A percentile compares a stretch with the other conserved stretches of the same genome.
Evolutionary conservation across 2,888 invertebrate species (phyloP).

Genomic region (Labia minor): DNA sequence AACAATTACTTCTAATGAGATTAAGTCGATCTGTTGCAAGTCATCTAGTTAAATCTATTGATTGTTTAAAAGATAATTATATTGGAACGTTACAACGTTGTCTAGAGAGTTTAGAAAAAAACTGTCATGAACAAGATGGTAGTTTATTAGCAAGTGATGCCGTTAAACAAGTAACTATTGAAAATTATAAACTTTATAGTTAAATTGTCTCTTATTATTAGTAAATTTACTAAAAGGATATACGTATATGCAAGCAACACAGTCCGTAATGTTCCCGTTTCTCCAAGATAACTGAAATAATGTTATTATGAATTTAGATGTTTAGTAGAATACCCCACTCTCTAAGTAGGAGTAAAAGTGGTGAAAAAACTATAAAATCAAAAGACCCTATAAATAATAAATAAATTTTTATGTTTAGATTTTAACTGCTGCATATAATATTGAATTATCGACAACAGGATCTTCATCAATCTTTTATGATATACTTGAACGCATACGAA

Average conservation of each 20-base stretch:
- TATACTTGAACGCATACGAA: conserved; percentile 54
- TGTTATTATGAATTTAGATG: too few species aligned
- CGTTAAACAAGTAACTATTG: conserved; percentile 51
- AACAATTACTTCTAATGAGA: conserved; percentile 60
- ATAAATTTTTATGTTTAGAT: conserved; percentile 35
- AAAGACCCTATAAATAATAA: too few species aligned
- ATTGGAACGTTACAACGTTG: conserved; percentile 74
- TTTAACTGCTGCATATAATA: conserved; percentile 59
- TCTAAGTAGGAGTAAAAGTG: too few species aligned
- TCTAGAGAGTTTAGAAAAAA: conserved; percentile 51
- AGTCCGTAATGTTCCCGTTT: too few species aligned
- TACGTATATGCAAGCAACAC: too few species aligned
- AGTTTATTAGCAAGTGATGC: conserved; percentile 56
- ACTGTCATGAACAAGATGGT: conserved; percentile 42
- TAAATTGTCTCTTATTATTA: too few species aligned
- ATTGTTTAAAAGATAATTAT: conserved; percentile 70
- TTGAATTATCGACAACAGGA: conserved; percentile 54
- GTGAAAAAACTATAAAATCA: too few species aligned
- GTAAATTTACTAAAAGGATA: too few species aligned
- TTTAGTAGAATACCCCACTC: too few species aligned
- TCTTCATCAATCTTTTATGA: conserved; percentile 52
- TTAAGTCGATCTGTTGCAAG: conserved; percentile 67
- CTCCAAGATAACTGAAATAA: too few species aligned
- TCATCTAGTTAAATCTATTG: conserved; percentile 66
- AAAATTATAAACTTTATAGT: background rate